A percentile compares a stretch with the other conserved stretches of the same genome.
Evolutionary conservation across 2,888 invertebrate species (phyloP).

Genomic region (Andrena trimmerana): DNA sequence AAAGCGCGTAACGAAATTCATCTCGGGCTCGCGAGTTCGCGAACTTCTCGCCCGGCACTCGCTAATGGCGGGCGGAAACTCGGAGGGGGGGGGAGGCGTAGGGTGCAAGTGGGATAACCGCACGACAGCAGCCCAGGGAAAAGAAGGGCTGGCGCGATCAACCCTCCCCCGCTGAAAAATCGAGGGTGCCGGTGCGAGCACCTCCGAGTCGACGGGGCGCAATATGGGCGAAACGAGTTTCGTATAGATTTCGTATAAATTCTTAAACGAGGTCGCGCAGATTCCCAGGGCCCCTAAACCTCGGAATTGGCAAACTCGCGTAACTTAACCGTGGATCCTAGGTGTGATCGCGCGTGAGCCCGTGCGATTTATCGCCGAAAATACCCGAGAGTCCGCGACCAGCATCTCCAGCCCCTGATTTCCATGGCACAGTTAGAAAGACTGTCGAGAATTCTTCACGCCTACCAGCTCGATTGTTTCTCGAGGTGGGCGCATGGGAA

Average conservation of each 20-base stretch:
- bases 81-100: too few species aligned
- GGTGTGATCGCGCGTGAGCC: too few species aligned
- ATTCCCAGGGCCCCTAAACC: conserved; percentile 14
- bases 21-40: too few species aligned
- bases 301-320: neutral
- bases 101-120: too few species aligned
- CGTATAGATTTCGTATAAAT: conserved; percentile 57
- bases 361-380: neutral
- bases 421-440: too few species aligned
- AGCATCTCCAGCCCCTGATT: too few species aligned
- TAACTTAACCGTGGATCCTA: neutral
- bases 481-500: neutral
- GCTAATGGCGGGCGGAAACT: too few species aligned
- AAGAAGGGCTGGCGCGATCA: neutral
- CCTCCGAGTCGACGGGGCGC: conserved; percentile 3
- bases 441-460: neutral
- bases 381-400: neutral
- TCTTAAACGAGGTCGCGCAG: conserved; percentile 40
- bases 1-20: too few species aligned
- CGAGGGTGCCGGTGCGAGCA: neutral
- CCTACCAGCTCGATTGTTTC: neutral
- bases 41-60: too few species aligned
- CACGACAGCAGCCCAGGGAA: neutral
- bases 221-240: conserved; percentile 35
- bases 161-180: neutral